Percentiles rank a stretch among this genome's conserved stretches.
Conservation (phyloP, 2,797 vertebrate genomes). For the Chiloscyllium punctatum region DNA sequence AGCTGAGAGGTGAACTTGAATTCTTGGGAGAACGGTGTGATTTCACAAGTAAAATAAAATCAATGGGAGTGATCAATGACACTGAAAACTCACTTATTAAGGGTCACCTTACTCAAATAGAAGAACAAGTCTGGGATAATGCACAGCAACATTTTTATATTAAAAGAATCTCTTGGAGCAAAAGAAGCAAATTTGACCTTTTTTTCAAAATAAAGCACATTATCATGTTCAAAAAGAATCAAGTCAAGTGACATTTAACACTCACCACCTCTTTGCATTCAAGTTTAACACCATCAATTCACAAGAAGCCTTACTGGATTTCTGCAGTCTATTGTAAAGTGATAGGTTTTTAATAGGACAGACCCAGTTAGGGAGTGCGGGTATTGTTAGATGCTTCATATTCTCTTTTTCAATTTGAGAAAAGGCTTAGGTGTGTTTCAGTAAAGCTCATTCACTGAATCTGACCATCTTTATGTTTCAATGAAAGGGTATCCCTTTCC, state of each 20-base stretch:
- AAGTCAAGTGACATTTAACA: not conserved
- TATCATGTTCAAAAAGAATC: not conserved
- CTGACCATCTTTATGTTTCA: not conserved
- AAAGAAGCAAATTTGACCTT: not conserved
- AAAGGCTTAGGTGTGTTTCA: not conserved
- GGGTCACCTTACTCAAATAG: not conserved
- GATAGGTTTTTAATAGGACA: not conserved
- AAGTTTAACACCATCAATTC: not conserved
- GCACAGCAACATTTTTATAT: not conserved
- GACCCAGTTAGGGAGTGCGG: not conserved
- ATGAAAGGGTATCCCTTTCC: not conserved
- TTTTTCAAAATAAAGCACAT: not conserved
- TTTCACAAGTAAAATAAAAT: too few relatives aligned
- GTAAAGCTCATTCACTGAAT: not conserved
- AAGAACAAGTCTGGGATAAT: not conserved
- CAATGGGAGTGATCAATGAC: not conserved
- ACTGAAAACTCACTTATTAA: not conserved
- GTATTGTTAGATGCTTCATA: not conserved
- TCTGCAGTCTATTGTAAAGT: not conserved
- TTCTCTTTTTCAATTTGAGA: not conserved
- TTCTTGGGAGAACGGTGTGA: not conserved
- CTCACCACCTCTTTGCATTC: not conserved
- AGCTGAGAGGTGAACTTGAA: not conserved
- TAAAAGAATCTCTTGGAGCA: not conserved
- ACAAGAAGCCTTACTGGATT: not conserved